A percentile compares a stretch with the other conserved stretches of the same genome.
These are phyloP conservation scores for Lumbricus terrestris DNA, from an alignment of 2,888 invertebrate genomes.

Conservation along the genomic window DNA sequence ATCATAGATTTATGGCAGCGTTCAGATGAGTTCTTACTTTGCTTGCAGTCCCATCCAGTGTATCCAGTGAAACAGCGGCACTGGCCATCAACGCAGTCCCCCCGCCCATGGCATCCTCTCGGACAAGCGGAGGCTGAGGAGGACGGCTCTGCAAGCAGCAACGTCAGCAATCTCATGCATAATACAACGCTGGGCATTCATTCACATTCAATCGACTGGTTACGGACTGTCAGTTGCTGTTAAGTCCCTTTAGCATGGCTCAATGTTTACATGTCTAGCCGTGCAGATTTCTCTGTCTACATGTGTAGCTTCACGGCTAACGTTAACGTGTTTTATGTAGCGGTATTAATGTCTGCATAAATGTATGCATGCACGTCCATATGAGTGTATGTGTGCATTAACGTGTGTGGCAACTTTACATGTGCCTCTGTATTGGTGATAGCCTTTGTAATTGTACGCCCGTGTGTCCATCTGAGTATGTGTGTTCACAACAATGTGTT, in stretches of 20 bases:
- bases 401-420: too few relatives aligned
- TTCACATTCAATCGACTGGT: not conserved
- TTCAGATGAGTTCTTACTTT: conserved; percentile 70
- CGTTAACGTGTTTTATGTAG: not conserved
- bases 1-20: not conserved
- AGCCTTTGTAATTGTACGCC: not conserved
- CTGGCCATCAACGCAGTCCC: conserved; percentile 85
- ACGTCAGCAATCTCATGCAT: conserved; percentile 22
- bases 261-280: not conserved
- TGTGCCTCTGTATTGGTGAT: too few relatives aligned
- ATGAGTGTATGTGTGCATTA: too few relatives aligned
- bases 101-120: conserved; percentile 92
- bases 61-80: conserved; percentile 96
- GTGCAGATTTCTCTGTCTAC: not conserved
- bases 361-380: too few relatives aligned
- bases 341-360: too few relatives aligned
- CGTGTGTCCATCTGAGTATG: not conserved
- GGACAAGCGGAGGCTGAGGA: conserved; percentile 84
- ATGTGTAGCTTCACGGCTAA: not conserved
- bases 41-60: conserved; percentile 92
- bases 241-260: not conserved
- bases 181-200: conserved; percentile 5
- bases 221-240: not conserved
- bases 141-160: conserved; percentile 66
- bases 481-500: not conserved